These are phyloP conservation scores for Pyrgus malvae DNA, from an alignment of 2,888 invertebrate species.

Conservation along the genomic window DNA sequence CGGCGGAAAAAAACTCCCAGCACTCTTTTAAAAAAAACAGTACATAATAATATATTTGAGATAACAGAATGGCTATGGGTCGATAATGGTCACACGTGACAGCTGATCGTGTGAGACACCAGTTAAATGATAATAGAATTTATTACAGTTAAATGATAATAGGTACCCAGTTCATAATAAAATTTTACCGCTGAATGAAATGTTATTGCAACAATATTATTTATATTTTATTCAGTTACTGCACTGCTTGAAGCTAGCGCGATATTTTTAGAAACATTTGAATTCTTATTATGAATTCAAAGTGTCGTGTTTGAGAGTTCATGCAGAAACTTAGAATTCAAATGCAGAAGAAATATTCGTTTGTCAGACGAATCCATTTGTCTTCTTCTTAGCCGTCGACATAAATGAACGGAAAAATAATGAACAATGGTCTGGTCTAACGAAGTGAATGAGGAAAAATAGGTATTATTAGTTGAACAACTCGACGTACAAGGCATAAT, in stretches of 20 bases:
- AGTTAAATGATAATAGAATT: too few relatives aligned
- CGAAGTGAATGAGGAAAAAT: slow-evolving; percentile 14
- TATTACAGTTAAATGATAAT: too few relatives aligned
- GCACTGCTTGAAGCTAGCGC: slow-evolving; percentile 3
- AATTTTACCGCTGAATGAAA: too few relatives aligned
- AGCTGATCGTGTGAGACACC: too few relatives aligned
- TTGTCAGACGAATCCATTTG: slow-evolving; percentile 16
- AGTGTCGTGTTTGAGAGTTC: slow-evolving; percentile 15
- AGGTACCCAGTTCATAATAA: too few relatives aligned
- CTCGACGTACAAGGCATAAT: not conserved
- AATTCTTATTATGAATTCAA: slow-evolving; percentile 20
- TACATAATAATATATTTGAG: too few relatives aligned
- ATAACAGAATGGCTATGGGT: too few relatives aligned
- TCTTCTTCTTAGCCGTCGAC: slow-evolving; percentile 12
- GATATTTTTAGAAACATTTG: slow-evolving; percentile 19
- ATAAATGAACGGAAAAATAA: slow-evolving; percentile 13
- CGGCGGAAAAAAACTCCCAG: too few relatives aligned
- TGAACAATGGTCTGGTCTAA: slow-evolving; percentile 6
- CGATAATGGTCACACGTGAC: too few relatives aligned
- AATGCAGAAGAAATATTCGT: slow-evolving; percentile 17
- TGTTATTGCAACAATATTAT: too few relatives aligned
- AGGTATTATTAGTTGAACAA: slow-evolving; percentile 4
- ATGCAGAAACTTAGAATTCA: slow-evolving; percentile 22
- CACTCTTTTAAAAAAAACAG: too few relatives aligned
- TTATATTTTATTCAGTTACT: slow-evolving; percentile 12